A percentile compares a stretch with the other conserved stretches of the same genome.
Conservation (phyloP, 2,888 invertebrate genomes). For the Boloria euphrosyne region DNA sequence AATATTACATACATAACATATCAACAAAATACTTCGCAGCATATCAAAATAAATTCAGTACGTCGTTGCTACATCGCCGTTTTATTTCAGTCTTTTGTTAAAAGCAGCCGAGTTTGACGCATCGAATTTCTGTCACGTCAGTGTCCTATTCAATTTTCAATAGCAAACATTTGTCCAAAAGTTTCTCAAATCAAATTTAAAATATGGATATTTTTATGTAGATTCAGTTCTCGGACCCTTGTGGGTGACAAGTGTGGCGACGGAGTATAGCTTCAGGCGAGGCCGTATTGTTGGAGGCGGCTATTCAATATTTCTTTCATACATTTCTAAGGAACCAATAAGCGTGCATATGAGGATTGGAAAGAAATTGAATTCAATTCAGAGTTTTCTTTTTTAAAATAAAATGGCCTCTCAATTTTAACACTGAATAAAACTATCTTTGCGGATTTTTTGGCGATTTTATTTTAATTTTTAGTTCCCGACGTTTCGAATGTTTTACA, state of each 20-base stretch:
- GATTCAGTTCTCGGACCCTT: slow-evolving; percentile 67
- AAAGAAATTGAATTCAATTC: slow-evolving; percentile 31
- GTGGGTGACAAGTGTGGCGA: slow-evolving; percentile 69
- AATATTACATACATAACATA: no score
- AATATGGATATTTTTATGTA: slow-evolving; percentile 78
- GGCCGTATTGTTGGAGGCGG: slow-evolving; percentile 56
- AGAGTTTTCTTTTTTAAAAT: slow-evolving; percentile 18
- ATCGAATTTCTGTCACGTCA: slow-evolving; percentile 74
- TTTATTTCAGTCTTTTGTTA: slow-evolving; percentile 38
- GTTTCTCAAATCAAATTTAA: slow-evolving; percentile 79
- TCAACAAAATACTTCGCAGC: no score
- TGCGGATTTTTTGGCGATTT: no score
- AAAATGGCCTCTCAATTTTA: slow-evolving; percentile 11
- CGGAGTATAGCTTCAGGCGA: slow-evolving; percentile 52
- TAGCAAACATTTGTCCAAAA: slow-evolving; percentile 79
- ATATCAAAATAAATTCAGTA: slow-evolving; percentile 8
- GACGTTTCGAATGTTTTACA: no score
- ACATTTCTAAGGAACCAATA: slow-evolving; percentile 40
- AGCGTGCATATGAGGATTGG: slow-evolving; percentile 29
- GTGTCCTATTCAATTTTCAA: slow-evolving; percentile 75
- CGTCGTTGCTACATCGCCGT: slow-evolving; percentile 42
- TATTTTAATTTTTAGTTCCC: no score
- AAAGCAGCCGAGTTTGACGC: slow-evolving; percentile 26
- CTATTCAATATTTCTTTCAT: slow-evolving; percentile 57
- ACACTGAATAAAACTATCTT: not conserved